Percentiles rank a stretch among this genome's conserved stretches.
phyloP scores from a whole-genome alignment of 2,888 invertebrate species.

The Cantharis nigra region DNA sequence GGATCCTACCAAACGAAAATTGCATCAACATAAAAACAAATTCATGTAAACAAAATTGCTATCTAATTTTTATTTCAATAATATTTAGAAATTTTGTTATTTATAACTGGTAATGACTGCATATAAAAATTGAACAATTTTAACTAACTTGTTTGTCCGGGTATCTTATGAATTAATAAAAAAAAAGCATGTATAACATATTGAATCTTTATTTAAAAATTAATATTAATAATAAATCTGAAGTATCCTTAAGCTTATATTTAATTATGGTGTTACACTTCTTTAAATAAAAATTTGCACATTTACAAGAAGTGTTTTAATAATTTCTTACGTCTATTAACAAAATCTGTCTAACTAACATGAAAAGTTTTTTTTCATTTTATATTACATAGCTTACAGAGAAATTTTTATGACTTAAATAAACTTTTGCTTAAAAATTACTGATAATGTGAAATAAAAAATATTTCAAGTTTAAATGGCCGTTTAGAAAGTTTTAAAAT shows the following conservation, averaged over 20 bases:
- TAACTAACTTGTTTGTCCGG: not conserved
- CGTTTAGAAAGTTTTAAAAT: not conserved
- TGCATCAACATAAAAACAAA: not conserved
- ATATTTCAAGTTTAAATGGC: not conserved
- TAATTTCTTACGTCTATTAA: slow-evolving; percentile 19
- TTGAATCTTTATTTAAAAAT: slow-evolving; percentile 37
- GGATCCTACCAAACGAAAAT: not conserved
- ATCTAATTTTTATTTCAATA: not conserved
- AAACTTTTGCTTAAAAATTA: not conserved
- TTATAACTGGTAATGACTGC: not conserved
- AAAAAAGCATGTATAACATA: slow-evolving; percentile 25
- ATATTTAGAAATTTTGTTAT: not conserved
- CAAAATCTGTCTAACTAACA: slow-evolving; percentile 11
- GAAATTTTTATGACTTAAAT: not conserved
- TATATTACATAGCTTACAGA: slow-evolving; percentile 20
- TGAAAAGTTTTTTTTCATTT: slow-evolving; percentile 15
- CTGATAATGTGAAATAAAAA: not conserved
- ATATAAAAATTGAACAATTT: not conserved
- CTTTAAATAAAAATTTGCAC: slow-evolving; percentile 19
- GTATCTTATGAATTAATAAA: not conserved
- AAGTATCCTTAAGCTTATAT: slow-evolving; percentile 32
- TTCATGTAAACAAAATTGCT: not conserved
- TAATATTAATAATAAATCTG: slow-evolving; percentile 31
- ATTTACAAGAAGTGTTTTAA: slow-evolving; percentile 23
- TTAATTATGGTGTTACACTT: slow-evolving; percentile 29